Evolutionary conservation across 1,140 invertebrate species (phyloP), one percentile per base, ranked within the genome.

Genomic region (Penaeus vannamei): DNA sequence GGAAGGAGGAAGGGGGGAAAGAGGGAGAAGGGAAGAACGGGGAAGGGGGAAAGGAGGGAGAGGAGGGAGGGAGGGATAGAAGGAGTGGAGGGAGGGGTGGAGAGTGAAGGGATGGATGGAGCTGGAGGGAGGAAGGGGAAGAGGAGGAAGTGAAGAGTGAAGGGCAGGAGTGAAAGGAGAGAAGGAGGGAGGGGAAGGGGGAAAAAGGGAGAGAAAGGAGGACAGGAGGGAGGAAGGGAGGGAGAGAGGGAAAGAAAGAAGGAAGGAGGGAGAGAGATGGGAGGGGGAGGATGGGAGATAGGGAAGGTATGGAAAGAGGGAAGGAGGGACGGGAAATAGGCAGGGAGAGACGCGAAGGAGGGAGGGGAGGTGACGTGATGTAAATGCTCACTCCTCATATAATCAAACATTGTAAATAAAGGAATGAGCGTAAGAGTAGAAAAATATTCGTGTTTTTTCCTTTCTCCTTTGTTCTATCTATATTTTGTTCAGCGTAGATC

Each of bases 121-220:
- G n/a, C n/a, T n/a, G 26, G 64, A 17, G 17, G 23, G 19, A 20
- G 7, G 14, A 26, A 61, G 22, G 64, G 5, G 64, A n/a, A 29
- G n/a, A n/a, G 46, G 36, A 32, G 42, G 77, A 32, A 36, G 32
- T 77, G 32, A 42, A 12, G 19, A 80, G 20, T 77, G 20, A n/a
- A 32, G 17, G 7, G 22, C 0, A 26, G 7, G 64, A 1, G 19
- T 1, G 81, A 36, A 32, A 26, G 81, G 61, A 61, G 26, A 53
- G 61, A 60, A 61, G 46, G 61, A 61, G 36, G 81, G n/a, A 60
- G 26, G 53, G 61, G 81, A 61, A 60, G 61, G 81, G 61, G 81
- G 23, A n/a, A n/a, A n/a, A n/a, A 20, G n/a, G 23, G 59, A 42
- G n/a, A 64, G 59, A 46, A 64, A 20, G 42, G 60, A 29, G 23